Evolutionary conservation across 2,797 vertebrate genomes (phyloP), one percentile per base, ranked within the genome.

Genomic region (Scolopax bukidnonensis): DNA sequence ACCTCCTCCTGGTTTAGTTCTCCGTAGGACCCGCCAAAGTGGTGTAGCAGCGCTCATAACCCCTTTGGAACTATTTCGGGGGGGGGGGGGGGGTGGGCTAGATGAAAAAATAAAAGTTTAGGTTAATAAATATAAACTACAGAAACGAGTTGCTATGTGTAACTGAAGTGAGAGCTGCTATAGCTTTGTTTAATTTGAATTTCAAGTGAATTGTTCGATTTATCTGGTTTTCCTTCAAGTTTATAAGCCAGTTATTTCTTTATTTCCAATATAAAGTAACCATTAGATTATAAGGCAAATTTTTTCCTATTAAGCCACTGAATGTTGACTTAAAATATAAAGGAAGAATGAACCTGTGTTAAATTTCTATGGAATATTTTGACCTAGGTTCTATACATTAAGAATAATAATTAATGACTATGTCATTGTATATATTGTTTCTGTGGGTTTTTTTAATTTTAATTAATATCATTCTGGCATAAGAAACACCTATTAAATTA

Each of bases 1-100:
- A 32, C 0, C 1, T 40, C 6, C 18, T 9, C 12, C 16, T 0
- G 4, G 5, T 86, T 56, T 63, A 13, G 9, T 60, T 89, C 61
- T 56, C 16, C 43, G 23, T 36, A 28, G 43, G 57, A 24, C n/a
- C 56, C 21, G 4, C 10, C 68, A 67, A 70, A 64, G 36, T 14
- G 47, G 8, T 71, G 1, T 51, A 51, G 51, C 36, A 36, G 32
- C 33, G 33, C 32, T 73, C 32, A 10, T 84, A 85, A 65, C 30
- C 7, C 5, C 14, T 61, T 91, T 76, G 40, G 41, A 78, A 19
- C 9, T 48, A 23, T 51, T 79, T 85, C 61, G 10, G 74, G 38
- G 10, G 30, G 7, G 36, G 36, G 36, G 36, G 36, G 36, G 36
- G 36, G 36, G 36, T 36, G 51, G 7, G 10, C 25, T 80, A 43